Evolutionary conservation across 2,113 vertebrate genomes (phyloP), one percentile per base, ranked within the genome.

Genomic region (Sinocyclocheilus grahami): DNA sequence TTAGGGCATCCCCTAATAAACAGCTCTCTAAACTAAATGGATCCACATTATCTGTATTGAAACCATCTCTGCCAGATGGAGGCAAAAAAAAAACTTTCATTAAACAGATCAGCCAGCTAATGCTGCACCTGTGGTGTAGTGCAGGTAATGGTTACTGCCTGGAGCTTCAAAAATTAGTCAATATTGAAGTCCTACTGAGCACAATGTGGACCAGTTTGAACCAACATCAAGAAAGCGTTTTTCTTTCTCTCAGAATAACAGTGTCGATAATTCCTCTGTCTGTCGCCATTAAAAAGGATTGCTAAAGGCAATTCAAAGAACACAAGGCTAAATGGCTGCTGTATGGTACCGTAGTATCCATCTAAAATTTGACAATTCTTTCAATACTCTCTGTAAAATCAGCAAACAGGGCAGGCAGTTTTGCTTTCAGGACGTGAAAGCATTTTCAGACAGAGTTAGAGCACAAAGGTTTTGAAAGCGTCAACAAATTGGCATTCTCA

Each of bases 1-100:
- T 30, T 27, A 65, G 20, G 65, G 33, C 79, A 86, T 87, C 62
- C 53, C 62, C 58, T 82, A 71, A 83, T 71, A 55, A 72, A 83
- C 74, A 71, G 24, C 37, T 80, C 24, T 80, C 14, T 37, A 75
- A 79, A 33, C 48, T 60, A 60, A 75, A 78, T 30, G n/a, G 48
- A 81, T 74, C 10, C 71, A 82, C 22, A 87, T 33, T 33, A 33
- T 42, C 77, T 86, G 39, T 77, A 24, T 18, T 80, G 58, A 46
- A 46, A 33, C 22, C 22, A 53, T 33, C 10, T 4, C 22, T 74
- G 71, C 72, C 74, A 86, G 12, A 42, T 53, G 14, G 14, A 69
- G 30, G 18, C 46, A 55, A 78, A 27, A 37, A 51, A 13, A 3
- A 42, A 42, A 37, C 3, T 37, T 37, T 39, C 39, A 76, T 63